Evolutionary conservation across 1,140 invertebrate species (phyloP).

Genomic region (Apis mellifera): DNA sequence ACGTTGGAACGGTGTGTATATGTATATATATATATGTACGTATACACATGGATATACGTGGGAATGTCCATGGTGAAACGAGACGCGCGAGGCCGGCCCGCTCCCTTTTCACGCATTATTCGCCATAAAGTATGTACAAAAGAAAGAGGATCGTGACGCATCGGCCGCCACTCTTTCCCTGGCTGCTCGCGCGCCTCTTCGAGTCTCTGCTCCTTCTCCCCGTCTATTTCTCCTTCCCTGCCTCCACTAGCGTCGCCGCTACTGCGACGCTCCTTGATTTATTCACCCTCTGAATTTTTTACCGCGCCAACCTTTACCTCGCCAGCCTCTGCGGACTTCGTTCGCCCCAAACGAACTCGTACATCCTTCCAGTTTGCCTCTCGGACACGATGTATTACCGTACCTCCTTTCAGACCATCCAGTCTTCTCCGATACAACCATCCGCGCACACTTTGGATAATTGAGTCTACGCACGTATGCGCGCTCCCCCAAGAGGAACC

Average conservation of each 20-base stretch:
- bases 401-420: neutral
- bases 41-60: neutral
- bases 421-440: constrained; percentile 26
- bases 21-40: no score
- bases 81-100: constrained; percentile 34
- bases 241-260: constrained; percentile 58
- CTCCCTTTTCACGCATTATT: constrained; percentile 53
- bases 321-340: constrained; percentile 54
- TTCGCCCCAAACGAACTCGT: constrained; percentile 57
- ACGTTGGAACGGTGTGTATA: neutral
- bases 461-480: constrained; percentile 25
- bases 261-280: constrained; percentile 74
- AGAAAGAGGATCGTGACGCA: constrained; percentile 39
- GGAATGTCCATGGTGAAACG: constrained; percentile 40
- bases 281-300: constrained; percentile 78
- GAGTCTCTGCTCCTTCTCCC: neutral
- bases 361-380: constrained; percentile 42
- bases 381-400: constrained; percentile 49
- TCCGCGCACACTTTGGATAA: constrained; percentile 29
- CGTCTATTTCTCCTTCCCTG: neutral
- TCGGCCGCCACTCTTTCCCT: constrained; percentile 69
- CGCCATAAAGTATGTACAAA: constrained; percentile 49
- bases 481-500: constrained; percentile 2
- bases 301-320: constrained; percentile 57
- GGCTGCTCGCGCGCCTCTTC: neutral